A percentile compares a stretch with the other conserved stretches of the same genome.
These are phyloP conservation scores for Adrianichthys oophorus DNA, from an alignment of 2,797 vertebrate species.

Conservation along the genomic window DNA sequence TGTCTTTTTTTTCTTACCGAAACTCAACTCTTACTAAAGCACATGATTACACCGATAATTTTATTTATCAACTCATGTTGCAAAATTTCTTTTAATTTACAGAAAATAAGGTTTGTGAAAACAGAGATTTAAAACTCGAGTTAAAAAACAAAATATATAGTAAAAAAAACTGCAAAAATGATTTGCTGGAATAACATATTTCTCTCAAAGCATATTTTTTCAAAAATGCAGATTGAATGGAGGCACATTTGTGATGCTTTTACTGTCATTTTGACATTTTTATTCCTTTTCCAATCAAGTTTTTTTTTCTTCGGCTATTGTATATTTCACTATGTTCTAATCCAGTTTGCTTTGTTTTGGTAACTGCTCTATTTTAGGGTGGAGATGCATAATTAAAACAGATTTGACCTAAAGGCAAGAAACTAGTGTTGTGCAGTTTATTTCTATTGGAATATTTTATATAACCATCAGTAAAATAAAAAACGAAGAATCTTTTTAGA, in stretches of 20 bases:
- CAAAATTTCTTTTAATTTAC: background rate
- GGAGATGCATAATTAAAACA: conserved; percentile 75
- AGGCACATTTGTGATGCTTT: conserved; percentile 19
- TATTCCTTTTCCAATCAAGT: conserved; percentile 24
- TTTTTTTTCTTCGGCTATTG: conserved; percentile 11
- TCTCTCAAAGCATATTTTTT: background rate
- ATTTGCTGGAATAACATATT: background rate
- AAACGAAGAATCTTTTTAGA: too few species aligned
- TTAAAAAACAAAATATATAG: too few species aligned
- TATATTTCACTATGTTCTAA: conserved; percentile 38
- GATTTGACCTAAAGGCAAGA: conserved; percentile 56
- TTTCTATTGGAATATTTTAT: conserved; percentile 1
- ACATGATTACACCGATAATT: background rate
- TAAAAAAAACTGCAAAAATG: too few species aligned
- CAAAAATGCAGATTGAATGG: conserved; percentile 9
- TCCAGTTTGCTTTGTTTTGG: conserved; percentile 60
- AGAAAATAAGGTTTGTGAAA: background rate
- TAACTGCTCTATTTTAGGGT: conserved; percentile 72
- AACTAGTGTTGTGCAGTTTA: conserved; percentile 20
- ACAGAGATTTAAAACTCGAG: too few species aligned
- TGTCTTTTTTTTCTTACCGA: background rate
- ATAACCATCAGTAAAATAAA: too few species aligned
- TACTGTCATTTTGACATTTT: conserved; percentile 10
- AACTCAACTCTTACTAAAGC: too few species aligned
- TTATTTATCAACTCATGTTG: background rate